Evolutionary conservation across 2,797 vertebrate species (phyloP), one percentile per base, ranked within the genome.

Genomic region (Poecilia wingei): DNA sequence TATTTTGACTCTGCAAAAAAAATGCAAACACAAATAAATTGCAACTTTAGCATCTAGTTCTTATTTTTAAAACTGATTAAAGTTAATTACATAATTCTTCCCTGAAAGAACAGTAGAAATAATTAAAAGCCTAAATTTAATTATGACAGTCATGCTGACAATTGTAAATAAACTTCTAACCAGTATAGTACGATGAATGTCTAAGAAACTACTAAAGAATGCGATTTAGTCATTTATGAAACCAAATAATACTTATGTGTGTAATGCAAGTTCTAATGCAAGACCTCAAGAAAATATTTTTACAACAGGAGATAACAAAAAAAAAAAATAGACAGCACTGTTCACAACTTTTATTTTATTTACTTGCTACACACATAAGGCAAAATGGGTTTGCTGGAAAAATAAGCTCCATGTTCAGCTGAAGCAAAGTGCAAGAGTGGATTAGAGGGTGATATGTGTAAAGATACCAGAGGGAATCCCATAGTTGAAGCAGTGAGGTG

Each of bases 231-330:
- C 16, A 71, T 53, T 75, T 14, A 72, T 51, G 6, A 79, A 75
- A 25, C 9, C 41, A 86, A 74, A 80, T 72, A 68, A 39, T 4
- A 68, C 53, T 76, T 0, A 0, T 72, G 12, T 22, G 74, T 83
- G 33, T n/a, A 75, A 80, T 74, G 74, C 25, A 69, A 73, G 0
- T 0, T 82, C 87, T 88, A 87, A 80, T 86, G 6, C 25, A 61
- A 79, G 77, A 73, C 6, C 45, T 73, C 43, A 14, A 77, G 31
- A 46, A 84, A 43, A 72, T 22, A 13, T 31, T 33, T 64, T 64
- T 33, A 28, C 4, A 64, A 31, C 16, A 74, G 14, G 39, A 28
- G 36, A 45, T 12, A 7, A 41, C 39, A 36, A 36, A 39, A 41
- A 3, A 1, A 31, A 59, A 61, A 43, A 68, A 41, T 41, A 1